phyloP scores from a whole-genome alignment of 1,140 invertebrate species.

The Phthorimaea operculella region DNA sequence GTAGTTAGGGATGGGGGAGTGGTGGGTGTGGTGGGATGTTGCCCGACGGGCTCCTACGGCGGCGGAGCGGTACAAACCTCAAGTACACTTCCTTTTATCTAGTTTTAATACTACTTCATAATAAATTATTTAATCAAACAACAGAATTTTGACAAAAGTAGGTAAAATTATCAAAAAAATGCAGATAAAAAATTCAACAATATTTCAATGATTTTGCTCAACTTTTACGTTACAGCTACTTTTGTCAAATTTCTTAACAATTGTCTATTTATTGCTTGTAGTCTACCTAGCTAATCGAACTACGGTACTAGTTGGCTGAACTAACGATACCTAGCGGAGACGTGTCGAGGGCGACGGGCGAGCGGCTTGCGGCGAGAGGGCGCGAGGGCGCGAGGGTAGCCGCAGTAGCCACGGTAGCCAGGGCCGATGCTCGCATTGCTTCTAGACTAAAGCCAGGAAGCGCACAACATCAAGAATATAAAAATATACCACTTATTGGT shows the following conservation, averaged over 20 bases:
- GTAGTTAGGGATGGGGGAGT: neutral
- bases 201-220: slow-evolving; percentile 12
- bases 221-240: slow-evolving; percentile 25
- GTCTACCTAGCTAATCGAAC: slow-evolving; percentile 43
- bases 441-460: slow-evolving; percentile 20
- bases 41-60: neutral
- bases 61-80: slow-evolving; percentile 20
- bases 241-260: slow-evolving; percentile 51
- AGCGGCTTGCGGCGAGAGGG: no score
- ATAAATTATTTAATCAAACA: slow-evolving; percentile 34
- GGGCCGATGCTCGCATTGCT: slow-evolving; percentile 14
- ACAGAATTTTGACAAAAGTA: slow-evolving; percentile 51
- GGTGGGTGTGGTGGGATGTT: neutral
- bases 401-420: no score
- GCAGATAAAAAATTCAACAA: slow-evolving; percentile 25
- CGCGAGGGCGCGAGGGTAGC: no score
- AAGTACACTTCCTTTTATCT: slow-evolving; percentile 30
- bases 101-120: slow-evolving; percentile 24
- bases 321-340: neutral
- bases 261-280: slow-evolving; percentile 55
- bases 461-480: slow-evolving; percentile 29
- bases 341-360: slow-evolving; percentile 13
- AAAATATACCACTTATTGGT: slow-evolving; percentile 30
- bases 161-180: slow-evolving; percentile 25
- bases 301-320: slow-evolving; percentile 22